phyloP scores from a whole-genome alignment of 2,797 vertebrate species.

The Helarctos malayanus region DNA sequence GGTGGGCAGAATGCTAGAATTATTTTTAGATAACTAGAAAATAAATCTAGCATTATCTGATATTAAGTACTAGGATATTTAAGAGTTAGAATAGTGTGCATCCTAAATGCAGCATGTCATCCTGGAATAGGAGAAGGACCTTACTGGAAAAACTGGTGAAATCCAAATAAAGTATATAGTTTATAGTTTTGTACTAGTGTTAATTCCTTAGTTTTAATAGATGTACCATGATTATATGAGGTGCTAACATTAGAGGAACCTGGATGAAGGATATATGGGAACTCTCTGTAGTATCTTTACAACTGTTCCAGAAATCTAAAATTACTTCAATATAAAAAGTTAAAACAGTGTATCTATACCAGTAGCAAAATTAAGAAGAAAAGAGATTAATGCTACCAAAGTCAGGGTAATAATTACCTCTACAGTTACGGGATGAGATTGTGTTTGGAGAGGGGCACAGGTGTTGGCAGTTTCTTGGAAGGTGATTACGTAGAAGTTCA shows the following conservation, averaged over 20 bases:
- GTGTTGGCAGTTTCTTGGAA: background rate
- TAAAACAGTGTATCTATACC: conserved; percentile 21
- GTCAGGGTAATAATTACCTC: background rate
- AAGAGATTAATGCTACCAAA: background rate
- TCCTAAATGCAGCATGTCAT: background rate
- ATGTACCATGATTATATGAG: background rate
- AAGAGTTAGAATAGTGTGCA: background rate
- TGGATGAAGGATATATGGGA: background rate
- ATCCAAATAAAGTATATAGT: conserved; percentile 23
- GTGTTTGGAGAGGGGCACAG: background rate
- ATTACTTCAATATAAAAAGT: conserved; percentile 56
- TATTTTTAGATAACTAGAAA: conserved; percentile 57
- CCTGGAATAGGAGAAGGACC: background rate
- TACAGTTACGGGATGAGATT: background rate
- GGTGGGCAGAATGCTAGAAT: background rate
- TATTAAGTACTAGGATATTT: conserved; percentile 37
- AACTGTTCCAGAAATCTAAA: background rate
- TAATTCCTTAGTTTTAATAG: conserved; percentile 55
- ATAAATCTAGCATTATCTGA: conserved; percentile 5
- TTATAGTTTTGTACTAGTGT: conserved; percentile 18
- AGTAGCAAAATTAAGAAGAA: conserved; percentile 50
- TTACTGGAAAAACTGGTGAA: conserved; percentile 1
- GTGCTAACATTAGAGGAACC: conserved; percentile 23
- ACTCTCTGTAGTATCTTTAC: conserved; percentile 12
- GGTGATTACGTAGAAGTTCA: background rate